phyloP scores from a whole-genome alignment of 1,140 invertebrate genomes.

The Sipha flava region DNA sequence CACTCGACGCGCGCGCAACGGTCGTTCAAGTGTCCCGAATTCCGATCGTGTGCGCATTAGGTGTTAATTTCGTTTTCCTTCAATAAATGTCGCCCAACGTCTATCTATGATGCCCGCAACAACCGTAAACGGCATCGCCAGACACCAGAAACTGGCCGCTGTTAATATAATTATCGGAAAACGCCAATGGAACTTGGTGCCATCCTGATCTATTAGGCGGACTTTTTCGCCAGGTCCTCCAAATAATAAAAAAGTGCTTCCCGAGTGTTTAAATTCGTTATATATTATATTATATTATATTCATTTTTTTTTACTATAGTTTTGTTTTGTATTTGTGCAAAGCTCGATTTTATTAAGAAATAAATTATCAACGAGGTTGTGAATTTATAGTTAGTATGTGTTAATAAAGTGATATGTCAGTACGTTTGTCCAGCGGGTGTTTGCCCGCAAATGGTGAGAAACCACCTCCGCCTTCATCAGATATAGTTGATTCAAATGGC shows the following conservation, averaged over 20 bases:
- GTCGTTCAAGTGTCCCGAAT: background rate
- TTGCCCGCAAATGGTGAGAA: conserved; percentile 26
- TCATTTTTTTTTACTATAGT: background rate
- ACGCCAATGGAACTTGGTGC: conserved; percentile 27
- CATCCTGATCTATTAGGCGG: conserved; percentile 27
- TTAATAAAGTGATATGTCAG: conserved; percentile 16
- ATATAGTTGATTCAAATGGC: background rate
- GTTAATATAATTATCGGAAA: background rate
- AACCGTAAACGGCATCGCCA: background rate
- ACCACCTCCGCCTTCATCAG: background rate
- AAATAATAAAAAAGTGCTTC: conserved; percentile 9
- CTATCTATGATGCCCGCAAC: background rate
- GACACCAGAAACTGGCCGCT: background rate
- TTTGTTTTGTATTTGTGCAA: background rate
- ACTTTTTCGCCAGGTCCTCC: conserved; percentile 6
- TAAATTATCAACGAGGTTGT: conserved; percentile 5
- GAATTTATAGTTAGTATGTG: conserved; percentile 20
- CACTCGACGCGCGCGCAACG: conserved; percentile 1
- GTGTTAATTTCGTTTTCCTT: background rate
- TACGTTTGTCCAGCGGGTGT: conserved; percentile 27
- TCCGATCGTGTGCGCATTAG: background rate
- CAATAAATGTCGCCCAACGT: background rate
- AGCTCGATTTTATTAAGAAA: background rate
- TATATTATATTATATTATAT: background rate
- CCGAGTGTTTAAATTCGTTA: conserved; percentile 17